Evolutionary conservation across 2,888 invertebrate species (phyloP), one percentile per base, ranked within the genome.

Genomic region (Drosophila quinaria): DNA sequence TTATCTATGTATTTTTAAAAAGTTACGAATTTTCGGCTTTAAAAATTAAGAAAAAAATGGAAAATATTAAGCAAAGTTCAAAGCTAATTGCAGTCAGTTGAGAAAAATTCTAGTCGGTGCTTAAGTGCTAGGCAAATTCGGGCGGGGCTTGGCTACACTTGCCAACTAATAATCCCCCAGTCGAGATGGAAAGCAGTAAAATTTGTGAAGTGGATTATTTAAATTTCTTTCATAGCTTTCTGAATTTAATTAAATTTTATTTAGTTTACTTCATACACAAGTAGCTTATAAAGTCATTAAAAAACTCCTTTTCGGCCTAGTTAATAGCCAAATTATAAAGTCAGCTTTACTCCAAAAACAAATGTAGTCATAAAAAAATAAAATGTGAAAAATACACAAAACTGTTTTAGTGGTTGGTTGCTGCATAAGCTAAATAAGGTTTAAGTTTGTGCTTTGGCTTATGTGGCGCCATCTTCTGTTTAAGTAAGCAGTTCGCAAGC

Each of bases 391-490:
- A 22, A 22, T 51, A 9, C 6, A 2, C 4, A 4, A 10, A 37
- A 0, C 9, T 2, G 4, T 29, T 13, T 5, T 31, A 17, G 3
- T 29, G 25, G 4, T 1, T 0, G 56, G 61, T 52, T 56, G 15
- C 0, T 42, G 29, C 8, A 39, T 29, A 15, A 0, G 66, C 19
- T 66, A 49, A 33, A 10, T 0, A 0, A 0, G 52, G 46, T 41
- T 46, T 6, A 4, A 29, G 10, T 19, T 33, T 56, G 1, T 31
- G 47, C 55, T 51, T n/a, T 25, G 46, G 8, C 4, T n/a, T 29
- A 6, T 11, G 56, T 70, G 41, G 70, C 70, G 74, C 49, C 72
- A 62, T 59, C 73, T 74, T 0, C 1, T 0, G 73, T 42, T 47
- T 11, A 31, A 1, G 6, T 22, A 0, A 3, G 6, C 6, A 2